A percentile compares a stretch with the other conserved stretches of the same genome.
Conservation (phyloP, 2,888 invertebrate species). For the Acanthacorydalis orientalis region DNA sequence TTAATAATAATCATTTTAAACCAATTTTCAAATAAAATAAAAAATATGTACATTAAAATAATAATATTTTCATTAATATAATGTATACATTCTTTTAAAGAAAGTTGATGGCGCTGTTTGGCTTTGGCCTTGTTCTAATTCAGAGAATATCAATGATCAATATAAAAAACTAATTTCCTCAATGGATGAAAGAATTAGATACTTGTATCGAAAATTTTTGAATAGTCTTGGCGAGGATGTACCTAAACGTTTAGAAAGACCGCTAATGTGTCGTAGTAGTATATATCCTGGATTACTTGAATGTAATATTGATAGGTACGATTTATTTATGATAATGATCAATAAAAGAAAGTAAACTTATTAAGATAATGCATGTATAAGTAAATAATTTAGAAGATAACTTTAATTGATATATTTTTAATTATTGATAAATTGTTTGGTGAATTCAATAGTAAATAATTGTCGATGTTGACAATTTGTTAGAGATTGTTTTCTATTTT, state of each 20-base stretch:
- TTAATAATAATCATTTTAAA: no score
- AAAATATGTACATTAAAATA: no score
- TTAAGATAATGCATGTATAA: no score
- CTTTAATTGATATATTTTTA: no score
- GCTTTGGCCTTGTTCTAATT: slow-evolving; percentile 57
- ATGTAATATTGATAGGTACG: slow-evolving; percentile 63
- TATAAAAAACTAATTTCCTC: slow-evolving; percentile 42
- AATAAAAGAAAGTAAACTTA: neutral
- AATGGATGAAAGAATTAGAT: slow-evolving; percentile 35
- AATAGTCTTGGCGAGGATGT: slow-evolving; percentile 43
- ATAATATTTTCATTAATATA: slow-evolving; percentile 1
- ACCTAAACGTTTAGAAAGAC: slow-evolving; percentile 41
- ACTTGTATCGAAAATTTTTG: slow-evolving; percentile 37
- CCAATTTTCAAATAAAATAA: no score
- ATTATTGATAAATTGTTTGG: no score
- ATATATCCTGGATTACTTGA: slow-evolving; percentile 49
- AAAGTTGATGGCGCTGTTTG: slow-evolving; percentile 57
- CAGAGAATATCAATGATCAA: slow-evolving; percentile 52
- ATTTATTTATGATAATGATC: neutral
- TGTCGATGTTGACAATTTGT: neutral
- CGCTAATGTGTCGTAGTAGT: slow-evolving; percentile 52
- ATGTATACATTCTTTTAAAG: slow-evolving; percentile 19
- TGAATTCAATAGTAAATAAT: neutral
- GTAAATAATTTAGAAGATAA: no score
- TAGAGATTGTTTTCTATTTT: neutral